These are phyloP conservation scores for Coendou prehensilis DNA, from an alignment of 2,797 vertebrate genomes.

Conservation along the genomic window DNA sequence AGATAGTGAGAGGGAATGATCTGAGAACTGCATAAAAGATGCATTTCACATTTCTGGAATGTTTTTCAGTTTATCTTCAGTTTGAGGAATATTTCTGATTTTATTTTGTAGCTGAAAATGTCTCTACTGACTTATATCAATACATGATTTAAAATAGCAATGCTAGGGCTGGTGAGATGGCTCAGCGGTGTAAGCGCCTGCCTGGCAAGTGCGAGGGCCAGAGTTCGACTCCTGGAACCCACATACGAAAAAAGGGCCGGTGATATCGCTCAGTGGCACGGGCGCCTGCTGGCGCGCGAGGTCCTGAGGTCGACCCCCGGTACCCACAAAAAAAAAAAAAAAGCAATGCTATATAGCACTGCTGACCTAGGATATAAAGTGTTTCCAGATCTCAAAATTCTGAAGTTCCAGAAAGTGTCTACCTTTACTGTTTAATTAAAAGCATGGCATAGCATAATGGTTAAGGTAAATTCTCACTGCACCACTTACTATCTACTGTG, in stretches of 20 bases:
- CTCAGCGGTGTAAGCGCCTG: too few species aligned
- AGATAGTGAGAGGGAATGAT: background rate
- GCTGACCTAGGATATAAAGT: background rate
- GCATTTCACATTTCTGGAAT: background rate
- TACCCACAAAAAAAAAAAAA: background rate
- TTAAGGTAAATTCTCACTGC: background rate
- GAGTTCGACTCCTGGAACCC: too few species aligned
- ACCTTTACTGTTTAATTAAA: background rate
- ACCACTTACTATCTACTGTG: background rate
- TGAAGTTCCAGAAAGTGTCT: background rate
- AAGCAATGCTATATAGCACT: background rate
- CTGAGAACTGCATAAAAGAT: conserved; percentile 26
- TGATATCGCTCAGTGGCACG: too few species aligned
- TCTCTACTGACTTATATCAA: background rate
- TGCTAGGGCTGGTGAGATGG: background rate
- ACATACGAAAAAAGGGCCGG: too few species aligned
- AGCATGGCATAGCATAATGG: background rate
- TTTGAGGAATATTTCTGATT: conserved; percentile 21
- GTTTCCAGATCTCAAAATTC: background rate
- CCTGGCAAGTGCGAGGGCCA: too few species aligned
- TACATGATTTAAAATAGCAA: conserved; percentile 52
- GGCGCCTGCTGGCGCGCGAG: too few species aligned
- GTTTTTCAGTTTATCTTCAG: background rate
- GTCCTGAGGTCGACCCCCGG: too few species aligned
- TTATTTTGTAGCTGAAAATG: conserved; percentile 14